Percentiles rank a stretch among this genome's conserved stretches.
Evolutionary conservation across 2,113 vertebrate species (phyloP).

Genomic region (Otus sunia): DNA sequence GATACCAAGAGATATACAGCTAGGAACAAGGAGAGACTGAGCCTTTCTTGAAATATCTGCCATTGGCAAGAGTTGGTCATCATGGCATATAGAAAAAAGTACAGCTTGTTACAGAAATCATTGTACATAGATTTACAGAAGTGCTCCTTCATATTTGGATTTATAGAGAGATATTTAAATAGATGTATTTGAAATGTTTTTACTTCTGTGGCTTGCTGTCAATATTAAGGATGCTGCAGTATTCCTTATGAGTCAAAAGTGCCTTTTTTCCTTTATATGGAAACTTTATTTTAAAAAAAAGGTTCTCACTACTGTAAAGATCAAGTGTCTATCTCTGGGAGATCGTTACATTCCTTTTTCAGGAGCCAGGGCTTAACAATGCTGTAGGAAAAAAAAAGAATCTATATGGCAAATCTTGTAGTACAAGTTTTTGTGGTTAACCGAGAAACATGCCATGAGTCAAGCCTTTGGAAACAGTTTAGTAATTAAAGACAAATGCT

Average conservation of each 20-base stretch:
- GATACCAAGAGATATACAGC: neutral
- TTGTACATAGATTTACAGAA: neutral
- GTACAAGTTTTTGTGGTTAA: conserved; percentile 86
- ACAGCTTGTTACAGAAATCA: neutral
- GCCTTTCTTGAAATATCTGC: neutral
- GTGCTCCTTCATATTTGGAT: neutral
- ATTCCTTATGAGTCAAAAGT: conserved; percentile 23
- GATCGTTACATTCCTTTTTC: conserved; percentile 59
- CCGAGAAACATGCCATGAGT: conserved; percentile 78
- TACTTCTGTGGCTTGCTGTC: neutral
- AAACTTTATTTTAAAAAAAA: neutral
- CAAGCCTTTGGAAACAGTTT: conserved; percentile 79
- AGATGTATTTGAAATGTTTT: neutral
- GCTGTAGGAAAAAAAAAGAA: conserved; percentile 57
- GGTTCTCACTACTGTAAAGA: conserved; percentile 50
- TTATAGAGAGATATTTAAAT: neutral
- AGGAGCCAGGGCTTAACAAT: conserved; percentile 69
- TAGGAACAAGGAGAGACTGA: neutral
- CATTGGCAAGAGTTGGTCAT: neutral
- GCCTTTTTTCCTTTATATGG: conserved; percentile 16
- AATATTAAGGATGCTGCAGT: neutral
- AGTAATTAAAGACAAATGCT: conserved; percentile 87
- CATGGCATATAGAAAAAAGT: neutral
- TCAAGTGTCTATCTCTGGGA: conserved; percentile 59
- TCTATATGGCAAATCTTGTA: conserved; percentile 81